These are phyloP conservation scores for Metalampra italica DNA, from an alignment of 2,888 invertebrate genomes.

Conservation along the genomic window DNA sequence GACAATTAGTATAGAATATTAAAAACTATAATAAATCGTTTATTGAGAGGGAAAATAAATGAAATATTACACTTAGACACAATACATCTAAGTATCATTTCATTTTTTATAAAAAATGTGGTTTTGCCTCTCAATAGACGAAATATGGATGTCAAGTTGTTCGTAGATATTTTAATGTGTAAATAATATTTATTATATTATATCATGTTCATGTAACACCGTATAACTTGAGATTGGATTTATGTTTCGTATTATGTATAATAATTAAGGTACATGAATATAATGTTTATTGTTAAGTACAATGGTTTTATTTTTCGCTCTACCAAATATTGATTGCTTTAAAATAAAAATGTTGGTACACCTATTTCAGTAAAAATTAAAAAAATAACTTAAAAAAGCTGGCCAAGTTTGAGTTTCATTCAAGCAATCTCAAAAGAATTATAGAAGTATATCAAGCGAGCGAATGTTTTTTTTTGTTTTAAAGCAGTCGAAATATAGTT, in stretches of 20 bases:
- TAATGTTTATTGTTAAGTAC: conserved; percentile 65
- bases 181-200: conserved; percentile 31
- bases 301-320: neutral
- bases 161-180: neutral
- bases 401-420: too few species aligned
- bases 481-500: too few species aligned
- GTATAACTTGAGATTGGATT: conserved; percentile 59
- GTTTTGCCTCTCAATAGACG: neutral
- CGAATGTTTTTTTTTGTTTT: too few species aligned
- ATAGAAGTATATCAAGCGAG: too few species aligned
- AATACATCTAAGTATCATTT: too few species aligned
- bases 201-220: conserved; percentile 43
- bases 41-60: neutral
- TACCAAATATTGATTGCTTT: too few species aligned
- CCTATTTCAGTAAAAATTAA: too few species aligned
- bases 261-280: conserved; percentile 53
- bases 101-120: neutral
- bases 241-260: conserved; percentile 66
- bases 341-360: too few species aligned
- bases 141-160: neutral
- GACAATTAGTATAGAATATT: too few species aligned
- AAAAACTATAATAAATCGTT: too few species aligned
- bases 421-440: too few species aligned
- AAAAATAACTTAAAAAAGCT: too few species aligned
- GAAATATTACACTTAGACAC: neutral